A percentile compares a stretch with the other conserved stretches of the same genome.
Evolutionary conservation across 2,888 invertebrate genomes (phyloP).

Genomic region (Helobdella robusta): DNA sequence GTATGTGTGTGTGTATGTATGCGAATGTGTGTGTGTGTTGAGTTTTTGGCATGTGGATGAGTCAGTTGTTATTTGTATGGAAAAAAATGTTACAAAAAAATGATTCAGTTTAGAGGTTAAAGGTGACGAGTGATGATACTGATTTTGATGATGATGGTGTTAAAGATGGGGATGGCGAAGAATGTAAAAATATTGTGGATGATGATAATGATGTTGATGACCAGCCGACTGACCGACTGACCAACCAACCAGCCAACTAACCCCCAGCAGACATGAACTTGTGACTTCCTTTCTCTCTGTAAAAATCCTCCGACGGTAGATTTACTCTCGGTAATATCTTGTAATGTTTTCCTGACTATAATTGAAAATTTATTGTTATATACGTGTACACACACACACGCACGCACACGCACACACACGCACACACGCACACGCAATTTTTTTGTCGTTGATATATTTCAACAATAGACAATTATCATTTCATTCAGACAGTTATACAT

Average conservation of each 20-base stretch:
- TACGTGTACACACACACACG: no score
- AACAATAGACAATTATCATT: no score
- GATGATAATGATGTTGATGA: slow-evolving; percentile 22
- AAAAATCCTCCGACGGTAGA: slow-evolving; percentile 22
- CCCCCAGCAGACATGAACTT: slow-evolving; percentile 17
- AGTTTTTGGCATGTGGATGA: not conserved
- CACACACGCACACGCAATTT: no score
- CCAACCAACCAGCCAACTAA: not conserved
- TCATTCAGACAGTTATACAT: no score
- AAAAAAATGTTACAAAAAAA: not conserved
- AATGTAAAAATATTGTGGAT: slow-evolving; percentile 17
- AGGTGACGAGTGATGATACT: not conserved
- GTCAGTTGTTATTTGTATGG: not conserved
- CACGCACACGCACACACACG: no score
- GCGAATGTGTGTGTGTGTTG: not conserved
- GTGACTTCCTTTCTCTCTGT: not conserved
- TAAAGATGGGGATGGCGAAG: slow-evolving; percentile 21
- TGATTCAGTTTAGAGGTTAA: not conserved
- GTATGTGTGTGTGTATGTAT: not conserved
- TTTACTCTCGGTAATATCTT: slow-evolving; percentile 17
- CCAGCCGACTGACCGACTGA: not conserved
- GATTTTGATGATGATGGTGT: slow-evolving; percentile 17
- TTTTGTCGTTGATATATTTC: no score
- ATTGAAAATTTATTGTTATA: no score
- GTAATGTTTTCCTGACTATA: not conserved